A percentile compares a stretch with the other conserved stretches of the same genome.
Evolutionary conservation across 2,797 vertebrate species (phyloP).

Genomic region (Ceryle rudis): DNA sequence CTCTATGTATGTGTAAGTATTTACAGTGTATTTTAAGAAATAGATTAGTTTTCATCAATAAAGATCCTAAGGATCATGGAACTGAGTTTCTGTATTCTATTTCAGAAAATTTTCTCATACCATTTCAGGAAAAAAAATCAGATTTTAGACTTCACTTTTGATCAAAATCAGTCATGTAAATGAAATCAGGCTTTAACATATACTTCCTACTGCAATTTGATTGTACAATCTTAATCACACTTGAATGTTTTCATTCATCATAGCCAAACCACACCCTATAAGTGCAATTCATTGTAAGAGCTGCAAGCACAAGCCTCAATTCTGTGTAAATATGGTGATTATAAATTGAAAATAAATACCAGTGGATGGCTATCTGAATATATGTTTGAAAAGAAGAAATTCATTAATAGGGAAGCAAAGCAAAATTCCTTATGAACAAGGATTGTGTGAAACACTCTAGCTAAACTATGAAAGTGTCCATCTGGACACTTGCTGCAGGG

Average conservation of each 20-base stretch:
- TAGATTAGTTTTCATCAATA: neutral
- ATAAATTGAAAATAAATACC: neutral
- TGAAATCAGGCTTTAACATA: neutral
- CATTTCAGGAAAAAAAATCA: neutral
- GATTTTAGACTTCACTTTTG: neutral
- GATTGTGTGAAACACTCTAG: neutral
- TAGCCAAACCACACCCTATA: neutral
- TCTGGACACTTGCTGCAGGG: neutral
- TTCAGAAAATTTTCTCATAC: neutral
- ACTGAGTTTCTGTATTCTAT: neutral
- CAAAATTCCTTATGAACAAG: neutral
- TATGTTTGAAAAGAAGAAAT: neutral
- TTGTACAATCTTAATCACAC: neutral
- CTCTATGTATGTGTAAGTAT: neutral
- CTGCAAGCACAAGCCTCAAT: neutral
- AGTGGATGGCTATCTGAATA: neutral
- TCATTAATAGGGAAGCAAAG: neutral
- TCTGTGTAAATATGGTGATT: neutral
- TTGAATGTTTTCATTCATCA: neutral
- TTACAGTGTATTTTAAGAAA: neutral
- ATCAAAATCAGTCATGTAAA: neutral
- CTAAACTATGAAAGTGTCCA: conserved; percentile 39
- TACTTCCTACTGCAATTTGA: neutral
- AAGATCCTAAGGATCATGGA: neutral
- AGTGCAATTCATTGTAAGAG: neutral